Conservation (phyloP, 1,140 invertebrate genomes). For the Wasmannia auropunctata region DNA sequence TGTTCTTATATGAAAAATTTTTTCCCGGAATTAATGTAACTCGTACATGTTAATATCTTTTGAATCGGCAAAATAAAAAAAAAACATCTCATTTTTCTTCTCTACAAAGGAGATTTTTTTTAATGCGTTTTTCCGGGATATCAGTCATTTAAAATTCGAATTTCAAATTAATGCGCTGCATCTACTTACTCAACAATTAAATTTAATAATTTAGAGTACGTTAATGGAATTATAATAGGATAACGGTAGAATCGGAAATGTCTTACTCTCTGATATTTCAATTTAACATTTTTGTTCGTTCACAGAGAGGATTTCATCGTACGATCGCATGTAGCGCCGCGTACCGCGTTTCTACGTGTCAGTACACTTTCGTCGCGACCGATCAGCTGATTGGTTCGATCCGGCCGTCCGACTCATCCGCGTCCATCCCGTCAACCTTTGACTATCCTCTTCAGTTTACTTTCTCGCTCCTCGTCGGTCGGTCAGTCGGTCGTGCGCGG, state of each 20-base stretch:
- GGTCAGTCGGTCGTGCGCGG: background rate
- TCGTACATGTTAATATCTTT: background rate
- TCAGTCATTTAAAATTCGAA: background rate
- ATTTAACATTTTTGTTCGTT: background rate
- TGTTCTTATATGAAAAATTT: too few relatives aligned
- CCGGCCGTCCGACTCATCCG: background rate
- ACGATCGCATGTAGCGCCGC: background rate
- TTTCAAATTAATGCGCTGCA: background rate
- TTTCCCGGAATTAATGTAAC: background rate
- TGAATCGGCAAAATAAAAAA: background rate
- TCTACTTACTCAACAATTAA: background rate
- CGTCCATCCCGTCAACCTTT: conserved; percentile 31
- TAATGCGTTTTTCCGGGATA: background rate
- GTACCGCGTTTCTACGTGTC: conserved; percentile 46
- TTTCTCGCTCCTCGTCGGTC: background rate
- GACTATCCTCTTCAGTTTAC: background rate
- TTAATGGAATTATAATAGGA: background rate
- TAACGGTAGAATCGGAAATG: background rate
- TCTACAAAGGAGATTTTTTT: background rate
- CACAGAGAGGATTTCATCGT: background rate
- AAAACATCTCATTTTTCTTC: background rate
- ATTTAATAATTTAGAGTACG: background rate
- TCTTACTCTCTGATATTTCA: background rate
- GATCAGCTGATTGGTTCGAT: conserved; percentile 9
- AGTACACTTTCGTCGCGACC: too few relatives aligned